phyloP scores from a whole-genome alignment of 1,140 invertebrate species.

The Eupristina koningsbergeri region DNA sequence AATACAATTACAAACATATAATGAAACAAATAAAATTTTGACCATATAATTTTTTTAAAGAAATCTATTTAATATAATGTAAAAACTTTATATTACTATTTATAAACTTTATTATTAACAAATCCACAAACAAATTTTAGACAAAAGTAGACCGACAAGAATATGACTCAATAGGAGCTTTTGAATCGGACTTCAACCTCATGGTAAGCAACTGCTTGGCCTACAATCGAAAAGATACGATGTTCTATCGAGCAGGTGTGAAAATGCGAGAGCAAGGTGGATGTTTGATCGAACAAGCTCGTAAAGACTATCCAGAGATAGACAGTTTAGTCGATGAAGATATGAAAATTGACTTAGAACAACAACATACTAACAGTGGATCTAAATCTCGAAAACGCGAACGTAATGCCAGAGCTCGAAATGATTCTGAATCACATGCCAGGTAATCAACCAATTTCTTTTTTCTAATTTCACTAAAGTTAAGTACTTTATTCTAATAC shows the following conservation, averaged over 20 bases:
- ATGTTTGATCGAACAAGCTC: slow-evolving; percentile 82
- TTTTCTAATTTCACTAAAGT: too few species aligned
- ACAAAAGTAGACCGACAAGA: slow-evolving; percentile 83
- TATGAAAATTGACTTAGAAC: slow-evolving; percentile 2
- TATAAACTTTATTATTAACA: not conserved
- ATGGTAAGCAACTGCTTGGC: slow-evolving; percentile 96
- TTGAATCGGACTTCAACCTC: slow-evolving; percentile 92
- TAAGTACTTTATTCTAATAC: too few species aligned
- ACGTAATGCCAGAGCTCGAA: slow-evolving; percentile 14
- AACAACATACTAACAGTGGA: slow-evolving; percentile 45
- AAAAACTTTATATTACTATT: not conserved
- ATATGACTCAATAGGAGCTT: slow-evolving; percentile 85
- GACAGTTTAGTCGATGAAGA: slow-evolving; percentile 69
- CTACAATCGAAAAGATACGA: slow-evolving; percentile 95
- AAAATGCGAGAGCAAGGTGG: slow-evolving; percentile 90
- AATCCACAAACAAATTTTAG: slow-evolving; percentile 52
- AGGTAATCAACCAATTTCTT: not conserved
- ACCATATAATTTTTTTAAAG: too few species aligned
- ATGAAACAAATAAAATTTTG: too few species aligned
- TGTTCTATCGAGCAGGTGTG: slow-evolving; percentile 87
- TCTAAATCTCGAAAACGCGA: slow-evolving; percentile 37
- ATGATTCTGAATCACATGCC: slow-evolving; percentile 40
- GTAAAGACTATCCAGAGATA: slow-evolving; percentile 78
- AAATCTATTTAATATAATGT: too few species aligned
- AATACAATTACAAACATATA: not conserved